Evolutionary conservation across 2,113 vertebrate species (phyloP).

Genomic region (Ia io): DNA sequence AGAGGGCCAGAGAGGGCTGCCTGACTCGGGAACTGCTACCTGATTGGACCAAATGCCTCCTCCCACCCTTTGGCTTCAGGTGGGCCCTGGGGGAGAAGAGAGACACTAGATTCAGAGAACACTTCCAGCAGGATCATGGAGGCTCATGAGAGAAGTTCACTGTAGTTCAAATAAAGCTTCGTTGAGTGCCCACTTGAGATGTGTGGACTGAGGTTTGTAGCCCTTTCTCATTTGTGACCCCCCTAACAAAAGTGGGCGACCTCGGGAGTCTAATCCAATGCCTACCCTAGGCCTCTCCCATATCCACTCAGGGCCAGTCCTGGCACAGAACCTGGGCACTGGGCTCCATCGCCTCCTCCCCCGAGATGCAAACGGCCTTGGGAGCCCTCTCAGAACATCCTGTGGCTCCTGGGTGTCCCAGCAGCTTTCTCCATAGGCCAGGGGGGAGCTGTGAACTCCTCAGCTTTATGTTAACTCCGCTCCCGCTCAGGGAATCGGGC

Average conservation of each 20-base stretch:
- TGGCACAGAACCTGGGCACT: not conserved
- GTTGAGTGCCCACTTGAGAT: not conserved
- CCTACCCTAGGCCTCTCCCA: not conserved
- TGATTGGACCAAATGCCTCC: not conserved
- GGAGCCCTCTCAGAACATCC: fast-evolving
- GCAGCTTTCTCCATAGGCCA: not conserved
- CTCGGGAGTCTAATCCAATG: not conserved
- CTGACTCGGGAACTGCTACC: not conserved
- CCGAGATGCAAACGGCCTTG: fast-evolving
- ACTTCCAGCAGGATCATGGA: not conserved
- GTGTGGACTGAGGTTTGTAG: not conserved
- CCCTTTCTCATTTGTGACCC: not conserved
- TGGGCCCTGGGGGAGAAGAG: not conserved
- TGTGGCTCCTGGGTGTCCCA: not conserved
- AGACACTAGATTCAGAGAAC: not conserved
- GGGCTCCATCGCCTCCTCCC: not conserved
- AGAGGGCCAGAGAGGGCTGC: not conserved
- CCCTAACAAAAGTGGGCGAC: not conserved
- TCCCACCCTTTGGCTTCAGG: not conserved
- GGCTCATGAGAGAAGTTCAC: not conserved
- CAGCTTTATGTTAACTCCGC: not conserved
- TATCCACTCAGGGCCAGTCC: not conserved
- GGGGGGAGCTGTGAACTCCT: not conserved
- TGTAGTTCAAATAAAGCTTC: not conserved
- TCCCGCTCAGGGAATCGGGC: not conserved